Conservation (phyloP, 2,797 vertebrate species). For the Eurystomus glaucurus region DNA sequence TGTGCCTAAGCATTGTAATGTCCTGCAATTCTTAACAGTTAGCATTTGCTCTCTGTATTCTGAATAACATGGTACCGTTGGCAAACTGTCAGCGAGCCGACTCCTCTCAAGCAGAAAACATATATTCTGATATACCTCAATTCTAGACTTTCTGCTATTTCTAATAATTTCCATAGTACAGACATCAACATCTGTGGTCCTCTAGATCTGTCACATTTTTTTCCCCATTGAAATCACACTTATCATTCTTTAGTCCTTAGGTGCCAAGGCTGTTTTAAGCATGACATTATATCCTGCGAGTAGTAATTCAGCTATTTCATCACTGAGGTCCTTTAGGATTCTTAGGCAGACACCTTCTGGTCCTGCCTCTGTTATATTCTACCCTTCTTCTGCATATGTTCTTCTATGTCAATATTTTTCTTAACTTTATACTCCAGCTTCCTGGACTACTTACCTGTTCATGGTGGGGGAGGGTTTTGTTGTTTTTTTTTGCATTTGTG, state of each 20-base stretch:
- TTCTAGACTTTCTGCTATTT: not conserved
- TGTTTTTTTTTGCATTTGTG: not conserved
- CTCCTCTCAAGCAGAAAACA: not conserved
- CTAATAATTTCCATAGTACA: not conserved
- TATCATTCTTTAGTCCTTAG: not conserved
- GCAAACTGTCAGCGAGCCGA: not conserved
- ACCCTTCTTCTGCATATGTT: not conserved
- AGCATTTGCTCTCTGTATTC: not conserved
- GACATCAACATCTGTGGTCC: not conserved
- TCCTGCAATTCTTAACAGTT: not conserved
- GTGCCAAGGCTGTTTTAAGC: not conserved
- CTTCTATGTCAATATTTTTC: not conserved
- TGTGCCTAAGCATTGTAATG: not conserved
- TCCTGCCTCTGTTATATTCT: not conserved
- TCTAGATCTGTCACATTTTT: not conserved
- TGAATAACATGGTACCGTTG: rapidly evolving
- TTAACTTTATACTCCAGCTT: not conserved
- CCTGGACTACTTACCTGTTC: not conserved
- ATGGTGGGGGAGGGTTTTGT: not conserved
- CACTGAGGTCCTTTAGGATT: not conserved
- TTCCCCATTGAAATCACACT: not conserved
- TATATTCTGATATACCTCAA: not conserved
- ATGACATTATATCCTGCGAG: not conserved
- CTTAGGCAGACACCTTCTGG: not conserved
- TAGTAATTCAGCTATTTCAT: not conserved